Percentiles rank a stretch among this genome's conserved stretches.
phyloP scores from a whole-genome alignment of 2,888 invertebrate species.

The Synanthedon tipuliformis region DNA sequence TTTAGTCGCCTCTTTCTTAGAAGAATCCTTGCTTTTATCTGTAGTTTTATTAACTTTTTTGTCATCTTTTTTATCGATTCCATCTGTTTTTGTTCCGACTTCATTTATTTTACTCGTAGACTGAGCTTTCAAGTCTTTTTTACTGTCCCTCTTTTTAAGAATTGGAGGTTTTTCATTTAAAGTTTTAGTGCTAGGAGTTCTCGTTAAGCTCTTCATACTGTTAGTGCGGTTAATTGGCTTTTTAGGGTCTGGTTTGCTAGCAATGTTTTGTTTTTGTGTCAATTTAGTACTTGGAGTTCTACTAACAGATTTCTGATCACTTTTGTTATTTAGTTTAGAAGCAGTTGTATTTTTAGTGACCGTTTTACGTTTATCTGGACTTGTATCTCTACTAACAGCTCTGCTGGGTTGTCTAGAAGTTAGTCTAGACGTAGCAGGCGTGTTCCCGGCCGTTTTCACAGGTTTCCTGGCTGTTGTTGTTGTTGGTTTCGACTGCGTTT shows the following conservation, averaged over 20 bases:
- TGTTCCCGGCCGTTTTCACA: conserved; percentile 41
- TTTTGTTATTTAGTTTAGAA: conserved; percentile 17
- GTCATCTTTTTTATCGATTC: conserved; percentile 16
- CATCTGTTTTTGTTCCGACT: conserved; percentile 26
- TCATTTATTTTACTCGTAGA: conserved; percentile 44
- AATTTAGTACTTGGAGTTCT: conserved; percentile 40
- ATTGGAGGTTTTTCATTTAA: conserved; percentile 47
- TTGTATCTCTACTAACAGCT: conserved; percentile 46
- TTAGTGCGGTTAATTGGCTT: conserved; percentile 51
- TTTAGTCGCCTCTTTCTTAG: conserved; percentile 6
- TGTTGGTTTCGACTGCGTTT: conserved; percentile 35
- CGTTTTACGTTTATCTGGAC: conserved; percentile 50
- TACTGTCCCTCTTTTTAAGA: conserved; percentile 40
- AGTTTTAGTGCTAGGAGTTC: conserved; percentile 52
- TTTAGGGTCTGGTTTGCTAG: conserved; percentile 39
- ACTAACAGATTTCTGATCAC: conserved; percentile 28
- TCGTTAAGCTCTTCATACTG: conserved; percentile 50
- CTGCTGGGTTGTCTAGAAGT: conserved; percentile 57
- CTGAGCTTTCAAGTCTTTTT: conserved; percentile 38
- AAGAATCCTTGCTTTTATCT: conserved; percentile 6
- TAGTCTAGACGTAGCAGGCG: conserved; percentile 51
- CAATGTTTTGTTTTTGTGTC: conserved; percentile 31
- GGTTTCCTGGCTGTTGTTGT: conserved; percentile 33
- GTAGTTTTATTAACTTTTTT: conserved; percentile 5
- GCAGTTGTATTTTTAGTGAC: conserved; percentile 20